Base-by-base conservation (phyloP, 2,888 invertebrate genomes). In the Bombyx huttoni region DNA sequence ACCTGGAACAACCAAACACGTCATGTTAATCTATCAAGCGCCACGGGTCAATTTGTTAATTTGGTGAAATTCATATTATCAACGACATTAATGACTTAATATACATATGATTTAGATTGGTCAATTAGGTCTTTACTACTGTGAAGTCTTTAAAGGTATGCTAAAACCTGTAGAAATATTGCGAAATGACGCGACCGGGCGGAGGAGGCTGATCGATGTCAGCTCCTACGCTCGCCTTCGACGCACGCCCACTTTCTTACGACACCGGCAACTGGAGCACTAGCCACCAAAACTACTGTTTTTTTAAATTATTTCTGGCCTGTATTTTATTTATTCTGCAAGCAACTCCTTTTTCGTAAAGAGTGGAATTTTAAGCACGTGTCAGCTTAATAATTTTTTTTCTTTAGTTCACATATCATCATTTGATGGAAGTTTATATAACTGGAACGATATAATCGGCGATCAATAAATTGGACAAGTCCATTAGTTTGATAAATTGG, bases 261-360 rank as follows among this genome's bases (percentile, higher is more conserved):
- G 78, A 78, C 82, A 82, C 71, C 77, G 68, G 68, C 66, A 84
- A 78, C 81, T 83, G 63, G 84, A 82, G 78, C 82, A 79, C 69
- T 78, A 68, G 75, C 76, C 78, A 75, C 77, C 69, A 68, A 76
- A 75, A 73, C 70, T 57, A 62, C 65, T 64, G 66, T 63, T 64
- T 64, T 72, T 77, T 76, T 69, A 71, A 79, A 76, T 73, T 75
- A 73, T 70, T 67, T 67, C 66, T 62, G 67, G 64, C 66, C 63
- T 67, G 73, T 75, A 73, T 73, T 61, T 60, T 51, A 54, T 54
- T 55, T 58, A 58, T 56, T 51, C 48, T 52, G 54, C 54, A 52
- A 55, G 24, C 3, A 40, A 40, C 40, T 40, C 12, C 9, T 40
- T 40, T 40, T 40, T 12, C 2, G 40, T 12, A 40, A 40, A 40